phyloP scores from a whole-genome alignment of 2,113 vertebrate species.

The Dendropsophus ebraccatus region DNA sequence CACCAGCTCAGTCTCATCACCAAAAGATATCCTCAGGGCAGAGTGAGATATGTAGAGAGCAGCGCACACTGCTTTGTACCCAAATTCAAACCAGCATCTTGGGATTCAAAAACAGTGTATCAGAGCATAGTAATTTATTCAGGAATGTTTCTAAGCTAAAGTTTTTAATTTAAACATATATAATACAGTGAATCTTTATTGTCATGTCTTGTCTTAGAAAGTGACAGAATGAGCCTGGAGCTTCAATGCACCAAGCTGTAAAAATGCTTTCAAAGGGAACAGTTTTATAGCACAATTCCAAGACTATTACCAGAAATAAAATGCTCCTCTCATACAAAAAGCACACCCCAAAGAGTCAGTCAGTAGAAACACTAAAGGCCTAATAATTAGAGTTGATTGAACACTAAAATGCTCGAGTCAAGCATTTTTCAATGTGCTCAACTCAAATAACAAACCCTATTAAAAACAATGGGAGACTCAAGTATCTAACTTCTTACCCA shows the following conservation, averaged over 20 bases:
- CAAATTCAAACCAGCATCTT: conserved; percentile 16
- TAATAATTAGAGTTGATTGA: too few relatives aligned
- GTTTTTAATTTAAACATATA: not conserved
- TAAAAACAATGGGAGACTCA: too few relatives aligned
- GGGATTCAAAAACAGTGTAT: conserved; percentile 5
- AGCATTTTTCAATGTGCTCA: too few relatives aligned
- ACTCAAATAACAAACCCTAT: too few relatives aligned
- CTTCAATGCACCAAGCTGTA: not conserved
- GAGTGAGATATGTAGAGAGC: not conserved
- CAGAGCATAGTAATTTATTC: conserved; percentile 20
- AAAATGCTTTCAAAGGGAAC: not conserved
- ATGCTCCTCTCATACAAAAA: not conserved
- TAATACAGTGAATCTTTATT: conserved; percentile 15
- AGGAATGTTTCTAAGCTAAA: not conserved
- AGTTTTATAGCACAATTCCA: not conserved
- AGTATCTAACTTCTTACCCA: too few relatives aligned
- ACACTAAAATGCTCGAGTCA: too few relatives aligned
- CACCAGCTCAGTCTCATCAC: conserved; percentile 51
- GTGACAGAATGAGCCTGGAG: not conserved
- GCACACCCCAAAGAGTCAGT: not conserved
- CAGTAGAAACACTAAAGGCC: not conserved
- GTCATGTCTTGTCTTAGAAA: not conserved
- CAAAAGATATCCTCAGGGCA: conserved; percentile 49
- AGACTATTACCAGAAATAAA: not conserved
- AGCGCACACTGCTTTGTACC: not conserved